Evolutionary conservation across 2,888 invertebrate species (phyloP), one percentile per base, ranked within the genome.

Genomic region (Hydrotaea diabolus): DNA sequence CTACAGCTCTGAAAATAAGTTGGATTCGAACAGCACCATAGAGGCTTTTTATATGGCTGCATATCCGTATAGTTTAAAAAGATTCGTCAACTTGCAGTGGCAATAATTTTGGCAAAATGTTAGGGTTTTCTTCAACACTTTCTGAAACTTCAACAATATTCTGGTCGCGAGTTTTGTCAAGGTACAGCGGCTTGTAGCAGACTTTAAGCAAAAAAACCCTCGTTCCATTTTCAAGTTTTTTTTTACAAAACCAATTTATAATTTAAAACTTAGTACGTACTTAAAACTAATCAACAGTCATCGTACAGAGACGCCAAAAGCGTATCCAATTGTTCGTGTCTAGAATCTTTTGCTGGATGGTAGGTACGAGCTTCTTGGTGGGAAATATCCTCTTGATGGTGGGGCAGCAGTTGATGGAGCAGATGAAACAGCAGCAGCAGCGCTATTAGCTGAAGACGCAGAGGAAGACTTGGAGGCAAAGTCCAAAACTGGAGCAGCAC

Each of bases 331-430:
- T 71, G 55, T 49, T 46, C 13, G 21, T 64, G 59, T 55, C 82
- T 87, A 88, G 86, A 87, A 88, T 87, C 89, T 88, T 87, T 88
- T 89, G 81, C 82, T 87, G 57, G 89, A 88, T 85, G 90, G 89
- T 86, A 90, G 85, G 78, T 90, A 90, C 83, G 87, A 82, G 86
- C 86, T 87, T 78, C 77, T 87, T 55, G 88, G 80, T 81, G 88
- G 82, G 64, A 81, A 31, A 43, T 77, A 83, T 7, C 80, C 55
- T 75, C 75, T 84, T 31, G 82, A 17, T 36, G 76, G 66, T 11
- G 57, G 36, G 4, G 71, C 71, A 43, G 46, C 8, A 66, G 77
- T 75, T 55, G 79, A 17, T 21, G 82, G 13, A 46, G n/a, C 9
- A 59, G 31, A 66, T 73, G 82, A 8, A 55, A 66, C 49, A 49